Percentiles rank a stretch among this genome's conserved stretches.
These are phyloP conservation scores for Meles meles DNA, from an alignment of 2,113 vertebrate species.

Conservation along the genomic window DNA sequence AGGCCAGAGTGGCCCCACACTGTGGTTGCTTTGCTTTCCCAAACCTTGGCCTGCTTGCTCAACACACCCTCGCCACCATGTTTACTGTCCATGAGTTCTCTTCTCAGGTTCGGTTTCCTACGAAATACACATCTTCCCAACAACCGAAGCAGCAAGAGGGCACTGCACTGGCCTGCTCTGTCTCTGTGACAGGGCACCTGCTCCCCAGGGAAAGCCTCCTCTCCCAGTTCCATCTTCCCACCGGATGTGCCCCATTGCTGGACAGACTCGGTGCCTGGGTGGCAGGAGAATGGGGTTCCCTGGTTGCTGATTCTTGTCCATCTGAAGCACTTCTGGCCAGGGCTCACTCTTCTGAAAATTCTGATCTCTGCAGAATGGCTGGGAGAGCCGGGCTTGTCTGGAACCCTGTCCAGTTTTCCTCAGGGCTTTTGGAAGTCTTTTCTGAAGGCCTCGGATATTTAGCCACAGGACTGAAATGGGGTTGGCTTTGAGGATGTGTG, in stretches of 20 bases:
- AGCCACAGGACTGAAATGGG: not conserved
- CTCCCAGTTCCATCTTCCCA: not conserved
- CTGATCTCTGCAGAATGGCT: not conserved
- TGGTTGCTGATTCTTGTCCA: not conserved
- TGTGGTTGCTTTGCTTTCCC: not conserved
- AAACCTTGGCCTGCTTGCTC: not conserved
- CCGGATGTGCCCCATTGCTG: fast-evolving
- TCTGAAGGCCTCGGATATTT: not conserved
- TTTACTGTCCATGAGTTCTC: not conserved
- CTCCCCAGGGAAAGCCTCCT: not conserved
- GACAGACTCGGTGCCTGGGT: not conserved
- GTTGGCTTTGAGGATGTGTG: not conserved
- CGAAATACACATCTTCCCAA: not conserved
- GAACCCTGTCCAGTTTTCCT: not conserved
- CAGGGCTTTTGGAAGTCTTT: not conserved
- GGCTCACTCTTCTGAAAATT: not conserved
- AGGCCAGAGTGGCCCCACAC: not conserved
- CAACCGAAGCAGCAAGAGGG: not conserved
- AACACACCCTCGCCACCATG: not conserved
- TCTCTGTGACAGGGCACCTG: not conserved
- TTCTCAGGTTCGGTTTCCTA: not conserved
- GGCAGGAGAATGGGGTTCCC: not conserved
- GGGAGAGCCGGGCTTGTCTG: not conserved
- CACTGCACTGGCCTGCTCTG: not conserved
- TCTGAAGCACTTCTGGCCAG: not conserved